Conservation (phyloP, 2,888 invertebrate genomes). For the Caenorhabditis drosophilae region DNA sequence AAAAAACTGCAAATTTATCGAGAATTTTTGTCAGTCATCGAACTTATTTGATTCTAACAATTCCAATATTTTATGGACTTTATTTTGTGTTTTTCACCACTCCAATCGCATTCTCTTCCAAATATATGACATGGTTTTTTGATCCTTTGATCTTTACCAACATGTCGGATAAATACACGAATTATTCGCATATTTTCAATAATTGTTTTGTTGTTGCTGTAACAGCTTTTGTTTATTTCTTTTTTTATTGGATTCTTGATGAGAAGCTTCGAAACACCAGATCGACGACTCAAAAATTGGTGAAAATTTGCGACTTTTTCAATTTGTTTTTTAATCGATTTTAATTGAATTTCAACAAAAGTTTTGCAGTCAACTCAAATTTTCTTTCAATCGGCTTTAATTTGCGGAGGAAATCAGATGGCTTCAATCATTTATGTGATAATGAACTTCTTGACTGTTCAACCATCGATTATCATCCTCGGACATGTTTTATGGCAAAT, state of each 20-base stretch:
- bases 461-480: slow-evolving; percentile 20
- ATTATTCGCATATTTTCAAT: slow-evolving; percentile 27
- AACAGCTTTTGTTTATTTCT: slow-evolving; percentile 22
- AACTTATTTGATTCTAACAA: slow-evolving; percentile 10
- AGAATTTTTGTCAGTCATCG: slow-evolving; percentile 9
- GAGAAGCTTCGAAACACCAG: too few relatives aligned
- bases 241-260: slow-evolving; percentile 20
- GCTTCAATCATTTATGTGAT: slow-evolving; percentile 34
- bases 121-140: slow-evolving; percentile 23
- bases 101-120: slow-evolving; percentile 17
- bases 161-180: slow-evolving; percentile 20
- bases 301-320: too few relatives aligned
- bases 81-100: slow-evolving; percentile 29
- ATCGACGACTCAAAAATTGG: too few relatives aligned
- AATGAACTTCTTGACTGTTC: slow-evolving; percentile 32
- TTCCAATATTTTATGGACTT: slow-evolving; percentile 17
- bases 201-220: slow-evolving; percentile 28
- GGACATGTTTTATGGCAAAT: slow-evolving; percentile 32
- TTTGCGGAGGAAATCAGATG: slow-evolving; percentile 24
- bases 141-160: slow-evolving; percentile 22
- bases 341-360: too few relatives aligned
- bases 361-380: too few relatives aligned
- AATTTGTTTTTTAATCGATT: too few relatives aligned
- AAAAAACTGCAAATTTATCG: background rate
- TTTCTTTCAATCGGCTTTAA: slow-evolving; percentile 34